Conservation (phyloP, 2,888 invertebrate genomes). For the Deilephila porcellus region DNA sequence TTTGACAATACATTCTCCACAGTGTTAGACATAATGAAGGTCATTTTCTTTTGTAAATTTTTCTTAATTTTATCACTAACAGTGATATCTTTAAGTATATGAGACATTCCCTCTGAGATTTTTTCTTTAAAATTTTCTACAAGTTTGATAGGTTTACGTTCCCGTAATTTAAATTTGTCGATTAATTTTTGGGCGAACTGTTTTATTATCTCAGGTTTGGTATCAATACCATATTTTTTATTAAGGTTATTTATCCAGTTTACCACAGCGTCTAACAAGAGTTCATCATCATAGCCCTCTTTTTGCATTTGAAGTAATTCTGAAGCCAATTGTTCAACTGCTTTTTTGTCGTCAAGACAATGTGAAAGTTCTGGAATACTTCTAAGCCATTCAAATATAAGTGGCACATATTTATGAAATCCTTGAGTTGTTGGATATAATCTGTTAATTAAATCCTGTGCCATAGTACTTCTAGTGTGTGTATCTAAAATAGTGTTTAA, state of each 20-base stretch:
- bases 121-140: constrained; percentile 34
- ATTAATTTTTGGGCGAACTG: constrained; percentile 23
- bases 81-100: constrained; percentile 34
- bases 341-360: not conserved
- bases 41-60: constrained; percentile 37
- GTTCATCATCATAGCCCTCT: not conserved
- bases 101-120: constrained; percentile 36
- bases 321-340: not conserved
- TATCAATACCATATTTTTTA: not conserved
- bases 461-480: not conserved
- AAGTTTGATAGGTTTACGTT: constrained; percentile 32
- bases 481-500: not conserved
- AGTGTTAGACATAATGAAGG: constrained; percentile 38
- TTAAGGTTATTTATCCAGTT: constrained; percentile 7
- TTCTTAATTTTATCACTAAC: constrained; percentile 35
- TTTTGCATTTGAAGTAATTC: not conserved
- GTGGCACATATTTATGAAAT: not conserved
- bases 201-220: not conserved
- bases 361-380: constrained; percentile 11
- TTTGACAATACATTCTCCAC: constrained; percentile 31
- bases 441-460: constrained; percentile 7
- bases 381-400: not conserved
- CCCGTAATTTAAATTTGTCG: constrained; percentile 34
- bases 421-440: not conserved
- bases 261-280: not conserved